These are phyloP conservation scores for Leucopsar rothschildi DNA, from an alignment of 2,113 vertebrate species.

Conservation along the genomic window DNA sequence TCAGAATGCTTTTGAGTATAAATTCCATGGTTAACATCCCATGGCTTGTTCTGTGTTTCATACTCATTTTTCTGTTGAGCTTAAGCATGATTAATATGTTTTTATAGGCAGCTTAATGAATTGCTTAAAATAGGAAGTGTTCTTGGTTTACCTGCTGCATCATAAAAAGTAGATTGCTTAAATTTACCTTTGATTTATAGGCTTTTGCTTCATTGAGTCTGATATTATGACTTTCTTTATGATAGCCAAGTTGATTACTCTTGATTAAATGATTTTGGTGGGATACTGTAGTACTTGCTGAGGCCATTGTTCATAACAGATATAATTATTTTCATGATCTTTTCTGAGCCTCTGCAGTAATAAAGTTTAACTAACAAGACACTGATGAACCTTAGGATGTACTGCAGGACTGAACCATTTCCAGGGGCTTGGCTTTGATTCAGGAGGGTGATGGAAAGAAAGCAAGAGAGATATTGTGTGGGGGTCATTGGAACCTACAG, in stretches of 20 bases:
- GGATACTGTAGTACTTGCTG: background rate
- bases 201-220: background rate
- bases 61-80: background rate
- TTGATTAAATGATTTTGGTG: background rate
- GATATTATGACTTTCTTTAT: conserved; percentile 6
- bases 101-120: background rate
- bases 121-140: conserved; percentile 23
- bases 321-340: background rate
- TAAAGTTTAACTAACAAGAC: background rate
- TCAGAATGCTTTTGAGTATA: background rate
- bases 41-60: background rate
- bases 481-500: background rate
- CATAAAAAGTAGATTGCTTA: background rate
- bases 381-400: background rate
- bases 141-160: background rate
- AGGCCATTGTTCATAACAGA: background rate
- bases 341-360: background rate
- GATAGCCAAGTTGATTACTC: background rate
- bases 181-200: conserved; percentile 3
- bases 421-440: background rate
- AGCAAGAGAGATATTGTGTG: background rate
- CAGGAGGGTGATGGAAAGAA: background rate
- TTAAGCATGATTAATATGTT: conserved; percentile 17
- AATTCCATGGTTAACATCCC: background rate
- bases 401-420: background rate